Evolutionary conservation across 1,140 invertebrate genomes (phyloP).

Genomic region (Drosophila oshimai): DNA sequence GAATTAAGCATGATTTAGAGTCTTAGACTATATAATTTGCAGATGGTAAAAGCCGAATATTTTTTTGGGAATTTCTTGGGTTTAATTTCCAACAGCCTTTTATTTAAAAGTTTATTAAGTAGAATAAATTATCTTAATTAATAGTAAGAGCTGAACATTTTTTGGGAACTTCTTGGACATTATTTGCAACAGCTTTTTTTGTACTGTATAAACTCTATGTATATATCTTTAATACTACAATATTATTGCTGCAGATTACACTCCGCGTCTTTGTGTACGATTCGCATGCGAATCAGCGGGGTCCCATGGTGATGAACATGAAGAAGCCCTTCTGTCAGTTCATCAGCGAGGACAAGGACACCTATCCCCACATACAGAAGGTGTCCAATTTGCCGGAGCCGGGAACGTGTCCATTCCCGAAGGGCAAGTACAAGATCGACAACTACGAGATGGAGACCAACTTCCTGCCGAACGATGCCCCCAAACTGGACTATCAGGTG

Average conservation of each 20-base stretch:
- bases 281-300: constrained; percentile 22
- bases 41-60: too few relatives aligned
- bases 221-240: not conserved
- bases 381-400: constrained; percentile 52
- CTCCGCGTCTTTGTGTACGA: constrained; percentile 51
- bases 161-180: too few relatives aligned
- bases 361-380: constrained; percentile 55
- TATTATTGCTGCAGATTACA: constrained; percentile 15
- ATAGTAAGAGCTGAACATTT: too few relatives aligned
- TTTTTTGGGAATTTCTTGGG: too few relatives aligned
- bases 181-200: too few relatives aligned
- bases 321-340: constrained; percentile 67
- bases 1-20: too few relatives aligned
- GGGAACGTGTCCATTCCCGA: constrained; percentile 56
- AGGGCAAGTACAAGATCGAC: constrained; percentile 54
- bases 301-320: constrained; percentile 56
- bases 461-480: constrained; percentile 58
- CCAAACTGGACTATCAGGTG: constrained; percentile 55
- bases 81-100: too few relatives aligned
- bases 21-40: too few relatives aligned
- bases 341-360: constrained; percentile 59
- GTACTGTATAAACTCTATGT: too few relatives aligned
- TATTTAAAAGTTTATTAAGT: too few relatives aligned
- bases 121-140: too few relatives aligned
- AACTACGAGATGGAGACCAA: constrained; percentile 66